Percentiles rank a stretch among this genome's conserved stretches.
Conservation (phyloP, 1,140 invertebrate species). For the Parapsyche elsis region DNA sequence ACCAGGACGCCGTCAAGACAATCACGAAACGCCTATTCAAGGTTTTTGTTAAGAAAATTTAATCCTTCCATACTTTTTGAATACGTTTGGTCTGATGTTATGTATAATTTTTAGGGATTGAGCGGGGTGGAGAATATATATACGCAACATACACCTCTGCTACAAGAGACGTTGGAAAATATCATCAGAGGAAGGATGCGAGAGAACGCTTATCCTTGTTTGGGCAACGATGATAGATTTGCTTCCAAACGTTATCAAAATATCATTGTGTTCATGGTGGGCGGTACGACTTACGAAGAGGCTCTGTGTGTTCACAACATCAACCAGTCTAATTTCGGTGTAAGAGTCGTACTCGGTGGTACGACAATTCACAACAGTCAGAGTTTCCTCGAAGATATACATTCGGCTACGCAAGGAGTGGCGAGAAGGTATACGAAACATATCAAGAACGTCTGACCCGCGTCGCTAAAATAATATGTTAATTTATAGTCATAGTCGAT, state of each 20-base stretch:
- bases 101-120: slow-evolving; percentile 71
- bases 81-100: no score
- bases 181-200: slow-evolving; percentile 88
- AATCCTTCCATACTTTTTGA: neutral
- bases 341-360: slow-evolving; percentile 88
- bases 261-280: slow-evolving; percentile 94
- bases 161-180: slow-evolving; percentile 89
- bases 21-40: slow-evolving; percentile 89
- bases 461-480: neutral
- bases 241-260: slow-evolving; percentile 79
- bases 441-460: slow-evolving; percentile 56
- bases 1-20: slow-evolving; percentile 89
- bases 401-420: slow-evolving; percentile 66
- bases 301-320: slow-evolving; percentile 86
- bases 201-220: slow-evolving; percentile 84
- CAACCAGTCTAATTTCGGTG: slow-evolving; percentile 80
- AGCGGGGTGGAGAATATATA: slow-evolving; percentile 98
- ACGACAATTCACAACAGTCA: slow-evolving; percentile 91
- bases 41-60: slow-evolving; percentile 65
- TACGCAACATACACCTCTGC: slow-evolving; percentile 91
- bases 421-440: slow-evolving; percentile 68
- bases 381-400: slow-evolving; percentile 81
- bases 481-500: neutral
- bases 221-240: slow-evolving; percentile 72
- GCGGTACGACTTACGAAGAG: slow-evolving; percentile 98